A percentile compares a stretch with the other conserved stretches of the same genome.
Evolutionary conservation across 2,888 invertebrate genomes (phyloP).

Genomic region (Chrysodeixis includens): DNA sequence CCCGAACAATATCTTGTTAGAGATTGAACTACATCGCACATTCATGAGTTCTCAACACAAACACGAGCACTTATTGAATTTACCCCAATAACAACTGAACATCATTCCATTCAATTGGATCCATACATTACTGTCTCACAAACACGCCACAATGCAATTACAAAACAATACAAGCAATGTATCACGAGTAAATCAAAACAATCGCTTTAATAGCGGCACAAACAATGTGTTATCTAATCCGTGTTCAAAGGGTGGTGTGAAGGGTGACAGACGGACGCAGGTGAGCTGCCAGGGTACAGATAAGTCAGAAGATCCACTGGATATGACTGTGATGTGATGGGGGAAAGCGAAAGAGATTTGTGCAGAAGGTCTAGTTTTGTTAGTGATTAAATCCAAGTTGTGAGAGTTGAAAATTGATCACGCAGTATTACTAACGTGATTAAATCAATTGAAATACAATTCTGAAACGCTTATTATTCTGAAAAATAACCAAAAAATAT

Average conservation of each 20-base stretch:
- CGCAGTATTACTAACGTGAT: too few relatives aligned
- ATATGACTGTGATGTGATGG: not conserved
- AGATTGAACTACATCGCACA: not conserved
- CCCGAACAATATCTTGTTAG: not conserved
- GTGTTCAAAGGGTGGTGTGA: constrained; percentile 34
- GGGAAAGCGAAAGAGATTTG: not conserved
- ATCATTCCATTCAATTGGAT: constrained; percentile 44
- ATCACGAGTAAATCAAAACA: constrained; percentile 50
- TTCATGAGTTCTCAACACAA: not conserved
- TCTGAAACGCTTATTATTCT: too few relatives aligned
- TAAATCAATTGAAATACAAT: too few relatives aligned
- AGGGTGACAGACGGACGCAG: constrained; percentile 44
- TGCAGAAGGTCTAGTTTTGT: not conserved
- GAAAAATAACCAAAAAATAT: too few relatives aligned
- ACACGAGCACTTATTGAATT: not conserved
- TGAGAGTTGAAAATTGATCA: too few relatives aligned
- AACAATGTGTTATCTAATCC: constrained; percentile 55
- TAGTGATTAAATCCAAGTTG: not conserved
- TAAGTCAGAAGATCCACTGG: constrained; percentile 22
- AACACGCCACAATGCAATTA: constrained; percentile 36
- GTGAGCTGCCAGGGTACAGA: constrained; percentile 30
- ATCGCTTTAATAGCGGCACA: constrained; percentile 25
- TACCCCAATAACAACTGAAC: constrained; percentile 49
- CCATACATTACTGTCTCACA: constrained; percentile 40
- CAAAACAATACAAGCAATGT: constrained; percentile 52